phyloP scores from a whole-genome alignment of 92 coral and sea anemone species.

The Bergia puertoricense region DNA sequence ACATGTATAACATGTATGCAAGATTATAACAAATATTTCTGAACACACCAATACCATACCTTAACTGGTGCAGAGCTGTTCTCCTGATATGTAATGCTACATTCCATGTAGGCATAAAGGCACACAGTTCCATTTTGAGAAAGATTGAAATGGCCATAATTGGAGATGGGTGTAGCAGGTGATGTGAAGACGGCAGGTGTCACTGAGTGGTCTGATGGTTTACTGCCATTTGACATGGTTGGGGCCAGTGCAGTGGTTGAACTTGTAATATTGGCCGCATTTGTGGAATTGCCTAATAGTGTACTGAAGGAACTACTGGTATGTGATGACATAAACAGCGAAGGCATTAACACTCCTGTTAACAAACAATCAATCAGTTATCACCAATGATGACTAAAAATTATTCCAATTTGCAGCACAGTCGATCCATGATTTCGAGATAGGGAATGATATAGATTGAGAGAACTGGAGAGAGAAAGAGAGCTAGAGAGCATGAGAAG shows the following conservation, averaged over 20 bases:
- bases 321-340: not conserved
- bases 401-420: no score
- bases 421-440: not conserved
- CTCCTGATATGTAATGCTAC: constrained; percentile 2
- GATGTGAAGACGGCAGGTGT: constrained; percentile 3
- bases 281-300: not conserved
- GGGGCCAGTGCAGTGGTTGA: not conserved
- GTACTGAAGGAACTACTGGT: not conserved
- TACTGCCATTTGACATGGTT: not conserved
- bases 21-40: no score
- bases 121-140: constrained; percentile 16
- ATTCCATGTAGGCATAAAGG: constrained; percentile 32
- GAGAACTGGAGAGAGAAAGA: not conserved
- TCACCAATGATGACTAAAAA: not conserved
- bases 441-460: no score
- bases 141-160: constrained; percentile 8
- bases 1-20: no score
- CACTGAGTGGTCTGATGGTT: not conserved
- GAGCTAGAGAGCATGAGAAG: no score
- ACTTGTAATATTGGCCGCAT: not conserved
- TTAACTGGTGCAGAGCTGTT: not conserved
- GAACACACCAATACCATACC: not conserved
- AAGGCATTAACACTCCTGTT: constrained; percentile 1
- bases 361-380: not conserved
- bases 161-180: constrained; percentile 4